Conservation (phyloP, 2,888 invertebrate genomes). For the Muschampia plurimacula region DNA sequence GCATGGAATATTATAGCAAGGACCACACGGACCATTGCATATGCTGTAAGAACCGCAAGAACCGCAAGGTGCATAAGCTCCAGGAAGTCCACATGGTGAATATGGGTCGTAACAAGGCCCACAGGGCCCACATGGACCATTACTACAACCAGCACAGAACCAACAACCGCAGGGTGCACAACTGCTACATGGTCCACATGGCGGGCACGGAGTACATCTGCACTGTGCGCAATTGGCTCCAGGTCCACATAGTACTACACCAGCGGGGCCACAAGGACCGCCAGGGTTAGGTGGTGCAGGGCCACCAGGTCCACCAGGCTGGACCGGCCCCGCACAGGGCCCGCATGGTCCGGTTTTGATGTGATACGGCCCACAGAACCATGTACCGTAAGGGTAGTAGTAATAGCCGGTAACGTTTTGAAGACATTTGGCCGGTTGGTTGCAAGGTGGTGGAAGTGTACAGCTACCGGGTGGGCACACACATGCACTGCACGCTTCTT, state of each 20-base stretch:
- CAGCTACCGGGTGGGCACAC: constrained; percentile 45
- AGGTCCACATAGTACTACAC: constrained; percentile 44
- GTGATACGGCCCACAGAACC: constrained; percentile 76
- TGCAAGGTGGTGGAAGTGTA: constrained; percentile 67
- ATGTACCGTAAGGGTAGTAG: constrained; percentile 73
- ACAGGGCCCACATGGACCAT: constrained; percentile 50
- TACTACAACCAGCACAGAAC: constrained; percentile 48
- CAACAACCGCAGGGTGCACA: constrained; percentile 36
- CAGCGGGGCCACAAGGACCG: constrained; percentile 47
- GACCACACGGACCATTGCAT: constrained; percentile 41
- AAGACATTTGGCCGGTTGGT: constrained; percentile 61
- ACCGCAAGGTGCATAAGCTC: constrained; percentile 45
- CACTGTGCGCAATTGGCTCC: constrained; percentile 50
- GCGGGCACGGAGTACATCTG: constrained; percentile 45
- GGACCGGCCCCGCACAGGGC: constrained; percentile 48
- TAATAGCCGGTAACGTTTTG: constrained; percentile 74
- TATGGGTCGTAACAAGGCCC: constrained; percentile 58
- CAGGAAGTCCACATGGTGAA: constrained; percentile 61
- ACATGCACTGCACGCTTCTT: constrained; percentile 21
- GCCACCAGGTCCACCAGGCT: constrained; percentile 47
- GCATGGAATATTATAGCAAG: constrained; percentile 47
- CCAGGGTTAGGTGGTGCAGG: constrained; percentile 45
- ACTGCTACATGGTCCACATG: constrained; percentile 42
- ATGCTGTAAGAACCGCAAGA: constrained; percentile 32
- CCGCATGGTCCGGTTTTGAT: constrained; percentile 50